Percentiles rank a stretch among this genome's conserved stretches.
Evolutionary conservation across 2,113 vertebrate genomes (phyloP).

Genomic region (Pagrus major): DNA sequence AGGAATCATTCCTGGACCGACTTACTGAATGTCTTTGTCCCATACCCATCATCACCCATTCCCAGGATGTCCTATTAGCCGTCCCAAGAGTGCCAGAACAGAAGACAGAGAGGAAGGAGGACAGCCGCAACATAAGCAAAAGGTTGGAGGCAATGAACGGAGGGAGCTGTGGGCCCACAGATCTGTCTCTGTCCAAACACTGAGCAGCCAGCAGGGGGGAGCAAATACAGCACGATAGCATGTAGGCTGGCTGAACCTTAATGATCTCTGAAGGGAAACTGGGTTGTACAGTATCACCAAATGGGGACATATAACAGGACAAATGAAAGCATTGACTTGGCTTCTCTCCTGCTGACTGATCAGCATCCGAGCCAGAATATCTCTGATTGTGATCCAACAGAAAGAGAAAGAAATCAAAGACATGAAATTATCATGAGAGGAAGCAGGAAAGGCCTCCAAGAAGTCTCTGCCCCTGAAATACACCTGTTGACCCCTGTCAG

Average conservation of each 20-base stretch:
- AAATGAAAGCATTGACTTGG: conserved; percentile 24
- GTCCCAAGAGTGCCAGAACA: conserved; percentile 91
- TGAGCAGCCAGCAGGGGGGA: conserved; percentile 57
- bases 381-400: conserved; percentile 19
- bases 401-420: conserved; percentile 37
- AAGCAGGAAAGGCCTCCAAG: conserved; percentile 78
- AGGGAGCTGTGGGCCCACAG: conserved; percentile 84
- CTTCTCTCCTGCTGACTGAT: conserved; percentile 36
- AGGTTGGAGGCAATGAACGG: conserved; percentile 89
- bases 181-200: conserved; percentile 25
- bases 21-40: conserved; percentile 99
- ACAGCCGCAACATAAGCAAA: conserved; percentile 93
- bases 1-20: conserved; percentile 91
- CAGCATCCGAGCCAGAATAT: conserved; percentile 19
- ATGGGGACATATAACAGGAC: background rate
- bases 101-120: conserved; percentile 87
- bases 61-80: conserved; percentile 97
- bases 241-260: background rate
- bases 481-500: conserved; percentile 82
- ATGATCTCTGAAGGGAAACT: conserved; percentile 36
- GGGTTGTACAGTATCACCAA: conserved; percentile 25
- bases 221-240: conserved; percentile 2
- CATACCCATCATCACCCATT: conserved; percentile 99
- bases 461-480: conserved; percentile 62
- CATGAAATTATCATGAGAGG: conserved; percentile 69